Conservation (phyloP, 2,888 invertebrate genomes). For the Plagodis dolabraria region DNA sequence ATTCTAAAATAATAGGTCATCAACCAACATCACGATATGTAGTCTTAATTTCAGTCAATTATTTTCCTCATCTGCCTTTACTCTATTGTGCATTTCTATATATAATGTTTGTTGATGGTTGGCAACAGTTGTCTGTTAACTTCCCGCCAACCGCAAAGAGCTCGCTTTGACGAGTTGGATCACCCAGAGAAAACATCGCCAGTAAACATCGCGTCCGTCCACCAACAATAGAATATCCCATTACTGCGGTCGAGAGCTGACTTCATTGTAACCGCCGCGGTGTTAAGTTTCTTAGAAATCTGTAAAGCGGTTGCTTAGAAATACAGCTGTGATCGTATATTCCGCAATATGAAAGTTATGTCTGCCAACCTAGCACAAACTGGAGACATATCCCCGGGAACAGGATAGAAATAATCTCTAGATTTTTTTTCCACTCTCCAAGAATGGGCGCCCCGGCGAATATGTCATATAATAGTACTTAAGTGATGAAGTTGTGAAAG, state of each 20-base stretch:
- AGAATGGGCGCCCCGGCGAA: too few species aligned
- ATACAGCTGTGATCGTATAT: too few species aligned
- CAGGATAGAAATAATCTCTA: too few species aligned
- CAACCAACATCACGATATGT: too few species aligned
- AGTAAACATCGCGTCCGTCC: neutral
- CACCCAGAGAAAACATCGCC: conserved; percentile 10
- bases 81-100: conserved; percentile 7
- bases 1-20: too few species aligned
- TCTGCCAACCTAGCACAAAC: too few species aligned
- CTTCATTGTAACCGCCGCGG: conserved; percentile 10
- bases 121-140: conserved; percentile 9
- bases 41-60: too few species aligned
- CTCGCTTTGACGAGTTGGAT: neutral
- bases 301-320: neutral
- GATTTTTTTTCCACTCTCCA: too few species aligned
- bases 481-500: too few species aligned
- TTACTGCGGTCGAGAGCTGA: conserved; percentile 13
- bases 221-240: conserved; percentile 8
- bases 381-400: too few species aligned
- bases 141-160: conserved; percentile 5
- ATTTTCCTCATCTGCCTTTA: neutral
- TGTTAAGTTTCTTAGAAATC: conserved; percentile 10
- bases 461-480: too few species aligned
- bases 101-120: conserved; percentile 6
- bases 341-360: too few species aligned